Conservation (phyloP, 2,888 invertebrate species). For the Noctua janthe region DNA sequence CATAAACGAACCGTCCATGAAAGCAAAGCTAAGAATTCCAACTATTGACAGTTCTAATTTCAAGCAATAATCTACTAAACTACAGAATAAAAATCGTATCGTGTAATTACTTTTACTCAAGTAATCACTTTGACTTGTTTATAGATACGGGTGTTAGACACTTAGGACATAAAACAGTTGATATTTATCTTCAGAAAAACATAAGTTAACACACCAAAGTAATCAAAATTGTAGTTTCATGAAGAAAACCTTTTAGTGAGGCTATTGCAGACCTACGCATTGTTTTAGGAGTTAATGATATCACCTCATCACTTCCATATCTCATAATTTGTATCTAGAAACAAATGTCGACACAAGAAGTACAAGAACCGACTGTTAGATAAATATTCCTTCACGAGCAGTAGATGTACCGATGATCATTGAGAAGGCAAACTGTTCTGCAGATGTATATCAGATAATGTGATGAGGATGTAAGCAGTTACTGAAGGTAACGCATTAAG, state of each 20-base stretch:
- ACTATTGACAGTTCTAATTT: too few species aligned
- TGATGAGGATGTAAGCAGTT: slow-evolving; percentile 32
- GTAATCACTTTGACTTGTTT: too few species aligned
- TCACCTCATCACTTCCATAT: background rate
- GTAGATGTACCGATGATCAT: background rate
- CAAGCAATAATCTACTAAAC: too few species aligned
- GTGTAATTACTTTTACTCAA: too few species aligned
- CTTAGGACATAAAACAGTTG: too few species aligned
- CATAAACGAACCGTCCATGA: too few species aligned
- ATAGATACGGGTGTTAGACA: too few species aligned
- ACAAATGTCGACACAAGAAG: background rate
- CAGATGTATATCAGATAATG: slow-evolving; percentile 22
- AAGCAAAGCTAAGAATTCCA: too few species aligned
- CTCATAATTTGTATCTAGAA: background rate
- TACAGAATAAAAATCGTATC: too few species aligned
- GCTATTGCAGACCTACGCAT: background rate
- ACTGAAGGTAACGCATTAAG: slow-evolving; percentile 43
- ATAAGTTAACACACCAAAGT: background rate
- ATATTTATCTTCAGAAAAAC: background rate
- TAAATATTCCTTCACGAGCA: background rate
- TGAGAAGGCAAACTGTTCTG: background rate
- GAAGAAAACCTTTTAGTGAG: background rate
- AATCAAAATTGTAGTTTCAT: background rate
- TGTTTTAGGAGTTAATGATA: too few species aligned
- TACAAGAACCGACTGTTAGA: background rate